Conservation (phyloP, 2,888 invertebrate species). For the Proisotoma minuta region DNA sequence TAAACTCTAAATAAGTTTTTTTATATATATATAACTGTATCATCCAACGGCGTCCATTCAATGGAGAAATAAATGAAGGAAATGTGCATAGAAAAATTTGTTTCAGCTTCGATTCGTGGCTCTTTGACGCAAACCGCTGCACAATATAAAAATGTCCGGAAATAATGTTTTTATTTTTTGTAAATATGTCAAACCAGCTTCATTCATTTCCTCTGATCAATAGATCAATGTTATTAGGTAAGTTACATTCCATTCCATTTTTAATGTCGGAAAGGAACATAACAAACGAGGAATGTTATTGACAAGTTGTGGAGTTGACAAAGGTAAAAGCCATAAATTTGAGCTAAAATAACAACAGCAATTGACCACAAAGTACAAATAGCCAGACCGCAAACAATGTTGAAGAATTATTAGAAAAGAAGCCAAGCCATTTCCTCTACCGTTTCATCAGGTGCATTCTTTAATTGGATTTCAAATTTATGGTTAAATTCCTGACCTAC, state of each 20-base stretch:
- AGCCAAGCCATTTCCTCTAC: too few relatives aligned
- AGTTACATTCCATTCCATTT: background rate
- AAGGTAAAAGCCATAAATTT: background rate
- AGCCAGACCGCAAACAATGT: too few relatives aligned
- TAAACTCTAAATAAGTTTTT: too few relatives aligned
- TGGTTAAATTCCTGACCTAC: too few relatives aligned
- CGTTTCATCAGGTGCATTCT: too few relatives aligned
- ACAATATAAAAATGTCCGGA: constrained; percentile 3
- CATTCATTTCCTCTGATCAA: background rate
- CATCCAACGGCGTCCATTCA: too few relatives aligned
- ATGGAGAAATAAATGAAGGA: too few relatives aligned
- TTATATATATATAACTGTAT: too few relatives aligned
- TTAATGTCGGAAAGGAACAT: background rate
- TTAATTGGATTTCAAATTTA: too few relatives aligned
- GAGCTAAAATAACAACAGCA: background rate
- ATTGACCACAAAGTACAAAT: background rate
- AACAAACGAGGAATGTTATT: background rate
- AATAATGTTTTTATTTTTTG: constrained; percentile 14
- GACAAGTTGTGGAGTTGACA: background rate
- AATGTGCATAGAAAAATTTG: too few relatives aligned
- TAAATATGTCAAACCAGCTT: constrained; percentile 10
- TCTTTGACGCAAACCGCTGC: background rate
- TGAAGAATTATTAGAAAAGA: too few relatives aligned
- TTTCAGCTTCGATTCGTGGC: too few relatives aligned
- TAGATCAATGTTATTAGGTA: background rate